Evolutionary conservation across 2,797 vertebrate species (phyloP), one percentile per base, ranked within the genome.

Genomic region (Myoxocephalus aenaeus): DNA sequence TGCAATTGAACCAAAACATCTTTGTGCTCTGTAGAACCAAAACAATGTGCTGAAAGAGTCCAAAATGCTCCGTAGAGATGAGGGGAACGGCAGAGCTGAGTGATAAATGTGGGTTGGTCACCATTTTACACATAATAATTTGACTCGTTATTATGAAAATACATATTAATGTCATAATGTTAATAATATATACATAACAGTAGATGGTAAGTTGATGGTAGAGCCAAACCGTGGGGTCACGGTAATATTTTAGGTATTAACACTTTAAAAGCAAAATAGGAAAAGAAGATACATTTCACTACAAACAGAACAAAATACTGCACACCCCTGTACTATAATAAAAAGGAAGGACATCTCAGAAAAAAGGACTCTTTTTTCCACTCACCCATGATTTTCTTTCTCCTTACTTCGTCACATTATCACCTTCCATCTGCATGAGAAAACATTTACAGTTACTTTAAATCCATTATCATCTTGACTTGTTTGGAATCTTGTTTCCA

Each of bases 381-480:
- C 87, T 86, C 40, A 90, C 88, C 84, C 88, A 90, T 90, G 44
- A 62, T 82, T 53, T 71, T 3, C 8, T 66, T 58, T 65, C 2
- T 63, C 12, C 22, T 56, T 71, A 40, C 7, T 57, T 56, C 14
- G 3, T 32, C 36, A 67, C 68, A 62, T 64, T 14, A 70, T 54
- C 27, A 50, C 8, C 61, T 58, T 70, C n/a, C 32, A 65, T 57
- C 85, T 89, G 80, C 32, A 86, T 51, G 57, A 54, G 25, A 64
- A 46, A 64, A 46, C 10, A 11, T 29, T 27, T 44, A 63, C n/a
- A 42, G 20, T 40, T 44, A 44, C 40, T 17, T 63, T 61, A 4
- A 44, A 25, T 3, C 3, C 6, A 64, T 64, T 46, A 32, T 46
- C 17, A 64, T 46, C 17, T 34, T 34, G 12, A 51, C 48, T n/a